Base-by-base conservation (phyloP, 2,113 vertebrate species). In the Forbesichthys agassizii region DNA sequence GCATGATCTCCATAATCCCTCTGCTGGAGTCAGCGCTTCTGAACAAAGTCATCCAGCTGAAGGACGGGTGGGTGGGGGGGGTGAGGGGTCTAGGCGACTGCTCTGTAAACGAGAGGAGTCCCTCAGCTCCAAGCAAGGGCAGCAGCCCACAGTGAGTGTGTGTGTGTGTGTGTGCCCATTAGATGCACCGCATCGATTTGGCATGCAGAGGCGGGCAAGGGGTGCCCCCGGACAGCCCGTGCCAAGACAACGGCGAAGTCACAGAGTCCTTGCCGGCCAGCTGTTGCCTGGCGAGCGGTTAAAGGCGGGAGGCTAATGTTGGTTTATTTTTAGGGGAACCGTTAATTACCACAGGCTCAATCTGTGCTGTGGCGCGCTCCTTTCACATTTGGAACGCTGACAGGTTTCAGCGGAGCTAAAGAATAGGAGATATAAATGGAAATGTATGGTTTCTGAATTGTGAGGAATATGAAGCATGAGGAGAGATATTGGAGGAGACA, bases 271-370 rank as follows among this genome's bases (percentile, higher is more conserved):
- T 90, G 88, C 78, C 86, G 86, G 75, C 90, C 89, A 92, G 92
- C 90, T 92, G 91, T 82, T 89, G 74, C 90, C 77, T 86, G 84
- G 82, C 53, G 49, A 90, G 89, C 74, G 81, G 81, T 62, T 59
- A 73, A 48, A 74, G 68, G 86, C 78, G 49, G 88, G 90, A 84
- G 89, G 91, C 85, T 91, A 93, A 92, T 87, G 86, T 84, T 67
- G 73, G 79, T 91, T 91, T 91, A 91, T 92, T 91, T 91, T 90
- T 91, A 92, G 90, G 79, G 78, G 75, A 84, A 84, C 77, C 73
- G 77, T 90, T 88, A 89, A 89, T 92, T 84, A 89, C 76, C 33
- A 13, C 58, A 60, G 71, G 58, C 52, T 57, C 72, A 73, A 81
- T 80, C 70, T 66, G 77, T 82, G 80, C 33, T 62, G 52, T 33